A percentile compares a stretch with the other conserved stretches of the same genome.
Evolutionary conservation across 1,140 invertebrate genomes (phyloP).

Genomic region (Dendroctonus ponderosae): DNA sequence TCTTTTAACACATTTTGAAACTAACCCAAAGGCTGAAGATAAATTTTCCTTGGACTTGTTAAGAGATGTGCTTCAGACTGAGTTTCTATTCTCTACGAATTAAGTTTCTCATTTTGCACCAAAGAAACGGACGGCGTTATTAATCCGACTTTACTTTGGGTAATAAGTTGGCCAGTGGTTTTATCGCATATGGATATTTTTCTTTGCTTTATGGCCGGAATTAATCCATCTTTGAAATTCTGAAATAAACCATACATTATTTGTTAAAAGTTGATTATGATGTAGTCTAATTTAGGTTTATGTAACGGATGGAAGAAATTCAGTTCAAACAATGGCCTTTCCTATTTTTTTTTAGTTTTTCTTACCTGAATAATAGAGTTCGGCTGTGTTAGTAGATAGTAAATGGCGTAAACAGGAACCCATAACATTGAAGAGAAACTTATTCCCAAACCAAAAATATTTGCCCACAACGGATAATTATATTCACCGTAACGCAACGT

Average conservation of each 20-base stretch:
- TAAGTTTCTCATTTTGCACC: conserved; percentile 20
- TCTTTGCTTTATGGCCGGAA: conserved; percentile 54
- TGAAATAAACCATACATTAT: conserved; percentile 41
- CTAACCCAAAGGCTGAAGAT: too few species aligned
- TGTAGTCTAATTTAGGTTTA: too few species aligned
- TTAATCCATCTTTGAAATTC: conserved; percentile 54
- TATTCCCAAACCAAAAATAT: conserved; percentile 68
- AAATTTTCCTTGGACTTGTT: too few species aligned
- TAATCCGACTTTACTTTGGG: conserved; percentile 51
- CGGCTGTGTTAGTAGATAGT: conserved; percentile 54
- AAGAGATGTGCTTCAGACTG: too few species aligned
- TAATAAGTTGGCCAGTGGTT: conserved; percentile 53
- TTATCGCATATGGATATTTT: conserved; percentile 53
- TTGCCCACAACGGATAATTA: conserved; percentile 72
- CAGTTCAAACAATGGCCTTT: too few species aligned
- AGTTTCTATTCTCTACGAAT: too few species aligned
- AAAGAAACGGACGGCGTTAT: conserved; percentile 35
- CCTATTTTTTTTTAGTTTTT: too few species aligned
- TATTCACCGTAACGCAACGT: conserved; percentile 68
- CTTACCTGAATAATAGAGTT: conserved; percentile 58
- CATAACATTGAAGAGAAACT: conserved; percentile 74
- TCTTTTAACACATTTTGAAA: too few species aligned
- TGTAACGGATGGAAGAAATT: too few species aligned
- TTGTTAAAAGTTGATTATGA: neutral
- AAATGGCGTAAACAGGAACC: conserved; percentile 67